Evolutionary conservation across 2,113 vertebrate species (phyloP).

Genomic region (Psittacula cyanocephala): DNA sequence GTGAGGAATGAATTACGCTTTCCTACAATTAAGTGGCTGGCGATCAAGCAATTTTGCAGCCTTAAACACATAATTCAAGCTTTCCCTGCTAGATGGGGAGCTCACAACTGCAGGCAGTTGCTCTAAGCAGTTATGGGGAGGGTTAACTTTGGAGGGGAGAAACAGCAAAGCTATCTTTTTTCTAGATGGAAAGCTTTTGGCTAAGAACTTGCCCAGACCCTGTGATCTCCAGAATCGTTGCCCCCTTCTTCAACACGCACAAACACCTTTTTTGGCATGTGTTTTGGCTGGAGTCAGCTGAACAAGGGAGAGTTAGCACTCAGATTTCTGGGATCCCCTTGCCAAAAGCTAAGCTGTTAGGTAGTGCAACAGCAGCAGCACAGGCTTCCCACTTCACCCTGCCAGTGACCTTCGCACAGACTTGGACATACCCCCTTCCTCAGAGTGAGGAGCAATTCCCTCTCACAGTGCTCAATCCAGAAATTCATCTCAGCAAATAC

Average conservation of each 20-base stretch:
- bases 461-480: background rate
- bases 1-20: background rate
- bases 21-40: background rate
- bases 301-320: background rate
- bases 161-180: background rate
- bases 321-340: conserved; percentile 18
- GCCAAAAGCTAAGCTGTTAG: conserved; percentile 44
- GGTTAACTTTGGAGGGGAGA: background rate
- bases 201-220: background rate
- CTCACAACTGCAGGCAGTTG: background rate
- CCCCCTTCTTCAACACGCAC: background rate
- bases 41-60: background rate
- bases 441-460: conserved; percentile 53
- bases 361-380: conserved; percentile 47
- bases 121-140: background rate
- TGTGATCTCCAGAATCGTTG: background rate
- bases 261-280: background rate
- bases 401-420: conserved; percentile 57
- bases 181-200: conserved; percentile 18
- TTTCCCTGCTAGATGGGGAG: background rate
- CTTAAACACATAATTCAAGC: background rate
- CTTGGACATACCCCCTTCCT: conserved; percentile 60
- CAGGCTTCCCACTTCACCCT: conserved; percentile 56
- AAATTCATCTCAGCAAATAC: conserved; percentile 63
- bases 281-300: background rate